These are phyloP conservation scores for Pseudoips prasinana DNA, from an alignment of 2,888 invertebrate species.

Conservation along the genomic window DNA sequence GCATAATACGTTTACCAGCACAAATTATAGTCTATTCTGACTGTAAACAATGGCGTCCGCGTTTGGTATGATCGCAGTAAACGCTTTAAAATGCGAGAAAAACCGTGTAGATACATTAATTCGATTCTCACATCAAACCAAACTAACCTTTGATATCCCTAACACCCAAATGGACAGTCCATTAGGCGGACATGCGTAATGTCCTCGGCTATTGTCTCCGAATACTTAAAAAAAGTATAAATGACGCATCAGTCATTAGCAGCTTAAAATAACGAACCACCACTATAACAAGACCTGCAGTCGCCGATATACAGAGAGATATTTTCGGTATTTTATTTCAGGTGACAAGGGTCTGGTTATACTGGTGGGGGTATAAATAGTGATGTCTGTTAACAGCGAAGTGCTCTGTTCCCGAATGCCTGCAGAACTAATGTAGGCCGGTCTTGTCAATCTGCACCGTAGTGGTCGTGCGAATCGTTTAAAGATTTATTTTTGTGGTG, in stretches of 20 bases:
- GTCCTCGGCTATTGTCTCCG: constrained; percentile 47
- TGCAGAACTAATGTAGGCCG: constrained; percentile 65
- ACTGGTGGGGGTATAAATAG: constrained; percentile 65
- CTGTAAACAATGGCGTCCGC: no score
- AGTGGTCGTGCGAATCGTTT: constrained; percentile 32
- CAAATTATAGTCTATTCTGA: no score
- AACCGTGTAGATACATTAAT: no score
- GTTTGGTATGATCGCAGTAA: no score
- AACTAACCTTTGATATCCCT: no score
- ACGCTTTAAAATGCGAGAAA: no score
- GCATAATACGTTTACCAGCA: no score
- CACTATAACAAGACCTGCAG: constrained; percentile 33
- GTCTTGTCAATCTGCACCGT: constrained; percentile 59
- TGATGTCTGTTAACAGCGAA: constrained; percentile 65
- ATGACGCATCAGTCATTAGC: constrained; percentile 65
- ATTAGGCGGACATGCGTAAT: constrained; percentile 24
- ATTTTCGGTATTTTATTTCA: constrained; percentile 39
- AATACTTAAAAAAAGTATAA: constrained; percentile 48
- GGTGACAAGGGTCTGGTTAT: constrained; percentile 44
- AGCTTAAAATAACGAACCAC: constrained; percentile 39
- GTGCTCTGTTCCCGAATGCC: constrained; percentile 70
- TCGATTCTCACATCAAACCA: no score
- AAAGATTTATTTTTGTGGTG: constrained; percentile 35
- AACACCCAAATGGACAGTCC: constrained; percentile 16
- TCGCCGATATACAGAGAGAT: constrained; percentile 21